Evolutionary conservation across 2,113 vertebrate species (phyloP).

Genomic region (rabbit (Oryctolagus cuniculus)): DNA sequence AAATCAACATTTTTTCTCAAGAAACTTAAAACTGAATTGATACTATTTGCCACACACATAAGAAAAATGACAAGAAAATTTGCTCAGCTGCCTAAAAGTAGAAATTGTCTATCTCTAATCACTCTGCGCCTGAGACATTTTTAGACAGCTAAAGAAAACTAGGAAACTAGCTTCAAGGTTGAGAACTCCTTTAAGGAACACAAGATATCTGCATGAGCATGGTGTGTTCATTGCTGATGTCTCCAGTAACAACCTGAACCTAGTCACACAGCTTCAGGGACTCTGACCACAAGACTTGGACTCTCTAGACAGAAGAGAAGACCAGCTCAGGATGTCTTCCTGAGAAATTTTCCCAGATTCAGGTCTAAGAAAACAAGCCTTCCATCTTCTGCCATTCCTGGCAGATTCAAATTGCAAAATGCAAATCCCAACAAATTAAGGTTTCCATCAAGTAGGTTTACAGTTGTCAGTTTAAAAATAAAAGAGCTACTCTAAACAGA

Average conservation of each 20-base stretch:
- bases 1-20: background rate
- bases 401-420: background rate
- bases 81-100: background rate
- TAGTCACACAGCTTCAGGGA: background rate
- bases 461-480: background rate
- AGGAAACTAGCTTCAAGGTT: background rate
- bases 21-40: background rate
- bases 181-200: background rate
- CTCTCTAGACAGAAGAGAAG: background rate
- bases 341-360: background rate
- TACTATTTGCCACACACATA: background rate
- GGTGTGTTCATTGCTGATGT: fast-evolving
- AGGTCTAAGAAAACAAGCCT: background rate
- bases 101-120: background rate
- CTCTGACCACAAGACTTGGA: too few species aligned
- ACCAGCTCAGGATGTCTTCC: background rate
- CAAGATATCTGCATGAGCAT: background rate
- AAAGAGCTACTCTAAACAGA: background rate
- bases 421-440: background rate
- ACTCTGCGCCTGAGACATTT: background rate
- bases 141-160: background rate
- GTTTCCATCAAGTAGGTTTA: background rate
- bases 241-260: background rate
- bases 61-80: background rate
- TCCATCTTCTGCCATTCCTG: background rate